A percentile compares a stretch with the other conserved stretches of the same genome.
These are phyloP conservation scores for Carassius gibelio DNA, from an alignment of 2,113 vertebrate genomes.

Conservation along the genomic window DNA sequence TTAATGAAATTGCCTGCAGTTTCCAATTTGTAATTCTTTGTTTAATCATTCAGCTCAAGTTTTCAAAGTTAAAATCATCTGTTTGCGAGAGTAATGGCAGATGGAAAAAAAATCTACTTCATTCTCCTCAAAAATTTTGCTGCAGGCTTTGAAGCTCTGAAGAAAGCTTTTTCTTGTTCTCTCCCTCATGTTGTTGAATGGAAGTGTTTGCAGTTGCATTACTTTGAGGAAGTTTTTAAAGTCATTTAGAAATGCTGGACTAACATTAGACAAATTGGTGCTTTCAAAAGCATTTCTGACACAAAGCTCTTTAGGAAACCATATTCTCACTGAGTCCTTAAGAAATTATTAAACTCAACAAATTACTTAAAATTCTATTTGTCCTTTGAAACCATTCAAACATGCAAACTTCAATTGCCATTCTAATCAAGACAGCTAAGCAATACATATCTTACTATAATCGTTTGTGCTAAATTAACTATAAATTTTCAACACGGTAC, in stretches of 20 bases:
- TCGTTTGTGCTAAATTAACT: not conserved
- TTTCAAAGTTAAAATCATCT: constrained; percentile 10
- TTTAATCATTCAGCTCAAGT: constrained; percentile 18
- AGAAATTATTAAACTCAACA: not conserved
- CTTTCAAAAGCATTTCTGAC: not conserved
- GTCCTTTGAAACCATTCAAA: not conserved
- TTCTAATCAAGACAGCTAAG: not conserved
- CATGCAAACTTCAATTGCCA: not conserved
- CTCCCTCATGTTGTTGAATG: not conserved
- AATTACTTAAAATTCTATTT: not conserved
- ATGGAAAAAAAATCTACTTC: not conserved
- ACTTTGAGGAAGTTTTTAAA: constrained; percentile 10
- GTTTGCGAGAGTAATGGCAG: not conserved
- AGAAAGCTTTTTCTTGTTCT: not conserved
- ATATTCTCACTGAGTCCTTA: not conserved
- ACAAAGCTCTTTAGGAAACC: not conserved
- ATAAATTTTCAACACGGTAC: not conserved
- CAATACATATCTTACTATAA: not conserved
- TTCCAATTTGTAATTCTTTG: constrained; percentile 45
- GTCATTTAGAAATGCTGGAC: constrained; percentile 1
- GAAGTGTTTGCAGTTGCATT: not conserved
- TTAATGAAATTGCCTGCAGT: not conserved
- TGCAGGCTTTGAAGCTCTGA: constrained; percentile 7
- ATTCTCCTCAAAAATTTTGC: not conserved
- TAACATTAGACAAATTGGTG: not conserved